Base-by-base conservation (phyloP, 2,888 invertebrate genomes). In the Seladonia tumulorum region DNA sequence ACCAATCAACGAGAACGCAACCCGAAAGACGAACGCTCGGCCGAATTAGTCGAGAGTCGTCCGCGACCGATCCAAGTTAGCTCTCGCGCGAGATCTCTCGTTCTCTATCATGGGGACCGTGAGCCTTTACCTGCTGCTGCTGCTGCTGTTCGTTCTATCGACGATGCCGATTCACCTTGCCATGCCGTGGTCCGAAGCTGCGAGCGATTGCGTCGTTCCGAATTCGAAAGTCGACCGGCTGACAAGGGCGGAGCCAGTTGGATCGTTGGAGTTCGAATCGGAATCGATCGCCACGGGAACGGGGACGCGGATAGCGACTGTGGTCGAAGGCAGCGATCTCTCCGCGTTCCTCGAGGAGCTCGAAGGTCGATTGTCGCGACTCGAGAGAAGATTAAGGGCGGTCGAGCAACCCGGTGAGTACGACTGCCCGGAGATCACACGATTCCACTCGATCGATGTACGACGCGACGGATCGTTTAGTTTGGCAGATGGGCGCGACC, bases 391-490 rank as follows among this genome's bases (percentile, higher is more conserved):
- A 83, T 94, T 97, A 39, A 95, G 97, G 83, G 97, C 97, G 12
- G 96, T 97, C 82, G 97, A 97, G 94, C 97, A 97, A 93, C 96
- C 97, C 90, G 96, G 97, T 97, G 94, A 93, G 79, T 74, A 7
- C 66, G 10, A 2, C 18, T 35, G 8, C 18, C 14, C 2, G 16
- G 63, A 16, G 66, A 68, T 39, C 42, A 22, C n/a, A n/a, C 35
- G 66, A 7, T 35, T 35, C 35, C 7, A 29, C 1, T 8, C 16
- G 14, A 25, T 8, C 16, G 14, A 25, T n/a, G 25, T 53, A 1
- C 22, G 68, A 22, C 45, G 35, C 3, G n/a, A n/a, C n/a, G 66
- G 22, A 22, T 35, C n/a, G 79, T 16, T 77, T 25, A 97, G 97
- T 97, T 73, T 97, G 97, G 97, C 96, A 96, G 81, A 96, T 97